These are phyloP conservation scores for Stigmatopora nigra DNA, from an alignment of 2,113 vertebrate genomes.

Conservation along the genomic window DNA sequence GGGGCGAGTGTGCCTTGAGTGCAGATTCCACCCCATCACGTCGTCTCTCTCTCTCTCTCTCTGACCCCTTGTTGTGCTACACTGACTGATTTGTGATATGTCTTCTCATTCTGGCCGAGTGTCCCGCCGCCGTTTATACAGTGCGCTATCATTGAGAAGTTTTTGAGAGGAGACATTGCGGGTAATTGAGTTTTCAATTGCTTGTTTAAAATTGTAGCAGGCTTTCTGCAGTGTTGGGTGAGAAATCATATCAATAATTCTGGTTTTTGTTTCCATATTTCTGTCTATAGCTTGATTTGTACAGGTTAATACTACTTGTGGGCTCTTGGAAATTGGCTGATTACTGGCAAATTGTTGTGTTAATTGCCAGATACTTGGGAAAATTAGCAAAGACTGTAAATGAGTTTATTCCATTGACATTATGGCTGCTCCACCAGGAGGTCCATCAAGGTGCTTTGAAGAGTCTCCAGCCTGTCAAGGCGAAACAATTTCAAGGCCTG, in stretches of 20 bases:
- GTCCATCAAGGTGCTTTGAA: no score
- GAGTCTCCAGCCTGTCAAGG: no score
- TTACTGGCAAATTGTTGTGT: no score
- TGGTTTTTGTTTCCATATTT: neutral
- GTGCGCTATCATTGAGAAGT: neutral
- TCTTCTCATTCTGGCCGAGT: constrained; percentile 17
- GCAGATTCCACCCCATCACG: constrained; percentile 43
- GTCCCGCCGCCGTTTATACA: neutral
- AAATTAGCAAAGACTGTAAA: no score
- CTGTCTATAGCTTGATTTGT: no score
- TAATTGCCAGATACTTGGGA: no score
- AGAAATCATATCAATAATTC: neutral
- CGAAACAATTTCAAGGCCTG: no score
- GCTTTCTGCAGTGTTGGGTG: neutral
- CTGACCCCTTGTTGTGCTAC: constrained; percentile 28
- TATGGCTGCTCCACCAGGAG: no score
- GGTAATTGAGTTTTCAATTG: neutral
- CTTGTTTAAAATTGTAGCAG: neutral
- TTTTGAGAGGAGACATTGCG: neutral
- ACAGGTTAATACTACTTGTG: no score
- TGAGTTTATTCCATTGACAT: no score
- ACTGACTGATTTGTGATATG: constrained; percentile 6
- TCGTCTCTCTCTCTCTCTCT: constrained; percentile 22
- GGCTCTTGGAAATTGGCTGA: no score
- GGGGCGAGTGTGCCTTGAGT: constrained; percentile 17